Conservation (phyloP, 2,797 vertebrate species). For the Clarias fuscus region DNA sequence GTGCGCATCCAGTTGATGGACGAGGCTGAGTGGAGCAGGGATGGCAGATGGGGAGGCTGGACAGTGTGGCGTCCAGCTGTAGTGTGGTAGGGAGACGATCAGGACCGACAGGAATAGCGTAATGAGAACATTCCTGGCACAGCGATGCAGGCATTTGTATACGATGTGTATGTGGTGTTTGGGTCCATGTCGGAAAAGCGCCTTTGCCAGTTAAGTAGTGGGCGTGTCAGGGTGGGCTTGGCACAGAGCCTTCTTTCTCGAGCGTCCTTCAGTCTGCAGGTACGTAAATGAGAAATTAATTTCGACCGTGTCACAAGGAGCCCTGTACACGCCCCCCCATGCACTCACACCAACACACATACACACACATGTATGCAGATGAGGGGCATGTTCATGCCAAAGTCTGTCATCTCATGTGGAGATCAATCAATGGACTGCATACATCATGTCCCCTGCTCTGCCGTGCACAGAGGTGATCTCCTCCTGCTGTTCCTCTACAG, state of each 20-base stretch:
- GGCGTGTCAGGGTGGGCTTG: constrained; percentile 21
- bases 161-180: background rate
- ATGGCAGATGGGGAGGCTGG: constrained; percentile 87
- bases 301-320: constrained; percentile 43
- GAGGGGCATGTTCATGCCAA: constrained; percentile 20
- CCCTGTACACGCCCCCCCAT: constrained; percentile 20
- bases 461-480: background rate
- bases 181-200: background rate
- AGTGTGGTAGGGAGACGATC: constrained; percentile 14
- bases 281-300: constrained; percentile 55
- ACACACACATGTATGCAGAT: constrained; percentile 30
- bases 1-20: background rate
- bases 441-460: constrained; percentile 21
- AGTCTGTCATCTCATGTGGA: constrained; percentile 45
- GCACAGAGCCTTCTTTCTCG: constrained; percentile 35
- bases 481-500: background rate
- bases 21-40: constrained; percentile 60
- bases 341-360: constrained; percentile 23
- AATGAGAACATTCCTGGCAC: constrained; percentile 13
- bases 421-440: constrained; percentile 46
- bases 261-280: constrained; percentile 48
- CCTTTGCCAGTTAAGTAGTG: background rate
- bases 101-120: constrained; percentile 32
- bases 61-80: constrained; percentile 74
- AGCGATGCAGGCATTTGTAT: background rate